Percentiles rank a stretch among this genome's conserved stretches.
These are phyloP conservation scores for Dicentrarchus labrax DNA, from an alignment of 2,113 vertebrate genomes.

Conservation along the genomic window DNA sequence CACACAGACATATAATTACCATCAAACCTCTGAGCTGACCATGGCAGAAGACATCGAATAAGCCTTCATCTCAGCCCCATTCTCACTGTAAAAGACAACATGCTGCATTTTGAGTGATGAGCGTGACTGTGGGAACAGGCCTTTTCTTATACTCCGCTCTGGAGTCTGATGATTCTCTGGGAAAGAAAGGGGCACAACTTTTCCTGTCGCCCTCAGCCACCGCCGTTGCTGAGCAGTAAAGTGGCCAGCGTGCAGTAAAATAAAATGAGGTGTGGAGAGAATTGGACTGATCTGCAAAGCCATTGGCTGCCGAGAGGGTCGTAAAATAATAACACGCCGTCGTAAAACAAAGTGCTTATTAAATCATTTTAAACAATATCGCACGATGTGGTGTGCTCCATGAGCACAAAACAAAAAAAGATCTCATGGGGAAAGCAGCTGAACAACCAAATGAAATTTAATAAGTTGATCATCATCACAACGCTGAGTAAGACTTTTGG, in stretches of 20 bases:
- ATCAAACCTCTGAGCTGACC: conserved; percentile 37
- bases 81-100: conserved; percentile 30
- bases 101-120: conserved; percentile 24
- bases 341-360: conserved; percentile 85
- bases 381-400: conserved; percentile 54
- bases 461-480: conserved; percentile 67
- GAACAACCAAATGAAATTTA: conserved; percentile 59
- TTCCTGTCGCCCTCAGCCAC: conserved; percentile 67
- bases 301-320: conserved; percentile 69
- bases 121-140: conserved; percentile 67
- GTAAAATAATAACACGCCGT: conserved; percentile 82
- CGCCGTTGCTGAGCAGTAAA: conserved; percentile 74
- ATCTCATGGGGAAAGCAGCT: conserved; percentile 57
- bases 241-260: conserved; percentile 80
- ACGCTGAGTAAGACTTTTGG: conserved; percentile 57
- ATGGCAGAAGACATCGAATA: conserved; percentile 31
- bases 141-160: neutral
- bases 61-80: conserved; percentile 15
- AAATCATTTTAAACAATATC: conserved; percentile 84
- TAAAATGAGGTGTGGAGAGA: conserved; percentile 81
- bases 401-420: conserved; percentile 48
- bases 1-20: conserved; percentile 13
- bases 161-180: conserved; percentile 66
- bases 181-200: conserved; percentile 70
- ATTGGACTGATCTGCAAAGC: conserved; percentile 79